These are phyloP conservation scores for Speoplatyrhinus poulsoni DNA, from an alignment of 2,113 vertebrate genomes.

Conservation along the genomic window DNA sequence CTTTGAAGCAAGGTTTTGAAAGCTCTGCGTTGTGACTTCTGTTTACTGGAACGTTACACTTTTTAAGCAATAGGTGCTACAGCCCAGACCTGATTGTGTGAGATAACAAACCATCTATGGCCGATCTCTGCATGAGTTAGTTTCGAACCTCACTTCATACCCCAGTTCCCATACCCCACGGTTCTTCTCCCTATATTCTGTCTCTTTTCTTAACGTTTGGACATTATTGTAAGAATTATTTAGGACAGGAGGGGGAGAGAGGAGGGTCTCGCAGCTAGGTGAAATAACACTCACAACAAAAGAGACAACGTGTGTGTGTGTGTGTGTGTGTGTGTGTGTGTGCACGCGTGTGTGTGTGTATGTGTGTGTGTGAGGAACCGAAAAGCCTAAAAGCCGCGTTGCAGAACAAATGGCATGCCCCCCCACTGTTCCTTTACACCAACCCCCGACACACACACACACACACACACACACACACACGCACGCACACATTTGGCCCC, in stretches of 20 bases:
- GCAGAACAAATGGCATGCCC: slow-evolving; percentile 64
- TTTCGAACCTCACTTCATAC: too few relatives aligned
- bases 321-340: slow-evolving; percentile 52
- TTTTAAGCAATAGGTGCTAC: too few relatives aligned
- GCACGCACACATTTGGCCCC: slow-evolving; percentile 13
- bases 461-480: slow-evolving; percentile 33
- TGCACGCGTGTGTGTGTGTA: slow-evolving; percentile 46
- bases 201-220: too few relatives aligned
- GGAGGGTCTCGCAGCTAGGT: slow-evolving; percentile 38
- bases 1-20: too few relatives aligned
- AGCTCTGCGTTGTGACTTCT: too few relatives aligned
- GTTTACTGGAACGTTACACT: too few relatives aligned
- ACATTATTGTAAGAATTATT: too few relatives aligned
- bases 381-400: slow-evolving; percentile 73
- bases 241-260: background rate
- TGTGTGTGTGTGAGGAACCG: slow-evolving; percentile 43
- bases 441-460: slow-evolving; percentile 44
- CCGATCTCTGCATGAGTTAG: too few relatives aligned
- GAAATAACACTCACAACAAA: slow-evolving; percentile 43
- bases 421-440: slow-evolving; percentile 63
- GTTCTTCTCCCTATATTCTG: too few relatives aligned
- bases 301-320: slow-evolving; percentile 40
- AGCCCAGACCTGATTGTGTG: too few relatives aligned
- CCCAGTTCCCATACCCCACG: too few relatives aligned
- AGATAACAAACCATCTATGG: too few relatives aligned